Conservation (phyloP, 2,113 vertebrate species). For the Azemiops feae region DNA sequence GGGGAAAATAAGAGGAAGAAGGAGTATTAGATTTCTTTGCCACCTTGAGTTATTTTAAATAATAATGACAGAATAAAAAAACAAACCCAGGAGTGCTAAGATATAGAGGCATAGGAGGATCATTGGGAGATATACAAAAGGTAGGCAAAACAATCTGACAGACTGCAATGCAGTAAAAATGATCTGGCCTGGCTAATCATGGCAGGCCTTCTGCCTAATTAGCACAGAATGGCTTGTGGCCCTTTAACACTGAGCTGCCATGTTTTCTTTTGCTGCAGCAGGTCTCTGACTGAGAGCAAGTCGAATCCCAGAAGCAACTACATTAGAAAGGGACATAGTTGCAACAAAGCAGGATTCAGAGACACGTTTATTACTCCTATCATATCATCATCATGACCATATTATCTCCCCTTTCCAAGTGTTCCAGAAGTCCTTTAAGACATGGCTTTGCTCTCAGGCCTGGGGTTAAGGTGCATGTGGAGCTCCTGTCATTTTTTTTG, state of each 20-base stretch:
- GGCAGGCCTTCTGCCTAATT: neutral
- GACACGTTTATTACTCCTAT: neutral
- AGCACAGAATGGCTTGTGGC: neutral
- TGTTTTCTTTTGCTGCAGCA: neutral
- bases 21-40: neutral
- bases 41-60: neutral
- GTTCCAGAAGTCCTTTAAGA: neutral
- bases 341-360: neutral
- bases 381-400: neutral
- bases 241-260: neutral
- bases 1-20: neutral
- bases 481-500: neutral
- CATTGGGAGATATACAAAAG: neutral
- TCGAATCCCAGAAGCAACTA: neutral
- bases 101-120: neutral
- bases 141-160: neutral
- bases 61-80: neutral
- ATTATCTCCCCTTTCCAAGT: neutral
- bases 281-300: neutral
- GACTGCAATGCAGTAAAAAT: neutral
- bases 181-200: neutral
- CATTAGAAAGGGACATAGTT: neutral
- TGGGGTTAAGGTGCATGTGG: neutral
- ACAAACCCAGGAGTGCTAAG: neutral
- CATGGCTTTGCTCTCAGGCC: neutral